Base-by-base conservation (phyloP, 2,113 vertebrate genomes). In the Corythaeola cristata region DNA sequence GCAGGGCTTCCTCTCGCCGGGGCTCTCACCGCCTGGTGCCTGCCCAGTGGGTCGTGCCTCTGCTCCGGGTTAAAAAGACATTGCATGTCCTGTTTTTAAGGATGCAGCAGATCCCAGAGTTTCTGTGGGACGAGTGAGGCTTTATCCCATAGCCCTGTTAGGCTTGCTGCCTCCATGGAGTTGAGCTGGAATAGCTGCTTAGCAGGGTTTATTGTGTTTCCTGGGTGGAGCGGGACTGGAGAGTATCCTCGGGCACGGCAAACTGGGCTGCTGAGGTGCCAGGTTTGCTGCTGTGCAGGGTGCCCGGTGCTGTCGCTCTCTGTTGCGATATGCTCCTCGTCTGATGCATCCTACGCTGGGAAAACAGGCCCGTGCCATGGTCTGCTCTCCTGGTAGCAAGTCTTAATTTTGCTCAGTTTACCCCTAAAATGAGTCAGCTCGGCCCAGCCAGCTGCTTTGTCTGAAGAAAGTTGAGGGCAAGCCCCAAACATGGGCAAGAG, bases 271-370 rank as follows among this genome's bases (percentile, higher is more conserved):
- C 58, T 39, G 74, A 12, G 3, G 1, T 47, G 78, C 64, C 4
- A 5, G 39, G 35, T 56, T 77, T 75, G 66, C 53, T 76, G 47
- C 35, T 55, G 3, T 22, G 17, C 26, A 11, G 47, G 47, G 22
- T 87, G 50, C 32, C 32, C 20, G 9, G 44, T 37, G 19, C 37
- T 37, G 23, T 69, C 5, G 1, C 30, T 4, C 39, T 8, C 3
- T n/a, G 1, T 24, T 26, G 18, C 1, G 0, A 72, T 72, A 23
- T 0, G 3, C 11, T 77, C 19, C 76, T 68, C 3, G 0, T 52
- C 35, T n/a, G 32, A 72, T 17, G 24, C 23, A 35, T 27, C 33
- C 41, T 33, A 5, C 1, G 0, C 18, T 59, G 72, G 27, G 41
- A 50, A 58, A 58, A 41, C 9, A 44, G 28, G 81, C 33, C 74